Percentiles rank a stretch among this genome's conserved stretches.
phyloP scores from a whole-genome alignment of 2,888 invertebrate genomes.

The Aphidius colemani region DNA sequence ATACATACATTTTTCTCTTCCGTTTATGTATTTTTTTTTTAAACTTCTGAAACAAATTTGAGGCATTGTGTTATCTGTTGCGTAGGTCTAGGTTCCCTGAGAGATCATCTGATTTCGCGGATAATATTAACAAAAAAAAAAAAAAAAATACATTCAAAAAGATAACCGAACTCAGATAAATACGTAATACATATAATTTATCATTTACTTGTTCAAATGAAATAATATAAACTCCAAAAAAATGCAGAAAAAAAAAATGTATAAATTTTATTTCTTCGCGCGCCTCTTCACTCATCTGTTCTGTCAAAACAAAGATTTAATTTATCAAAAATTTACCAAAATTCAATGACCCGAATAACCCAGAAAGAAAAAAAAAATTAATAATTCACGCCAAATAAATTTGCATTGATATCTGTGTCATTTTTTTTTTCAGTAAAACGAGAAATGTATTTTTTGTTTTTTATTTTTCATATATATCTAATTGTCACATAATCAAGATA shows the following conservation, averaged over 20 bases:
- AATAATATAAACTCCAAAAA: background rate
- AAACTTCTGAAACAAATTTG: slow-evolving; percentile 1
- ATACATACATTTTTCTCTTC: background rate
- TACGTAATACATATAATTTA: too few species aligned
- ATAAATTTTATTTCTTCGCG: background rate
- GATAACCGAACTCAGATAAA: too few species aligned
- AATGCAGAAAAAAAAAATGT: slow-evolving; percentile 4
- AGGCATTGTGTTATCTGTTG: slow-evolving; percentile 41
- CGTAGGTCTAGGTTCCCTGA: slow-evolving; percentile 45
- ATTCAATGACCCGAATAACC: too few species aligned
- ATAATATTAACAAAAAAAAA: background rate
- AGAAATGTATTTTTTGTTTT: too few species aligned
- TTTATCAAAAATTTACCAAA: background rate
- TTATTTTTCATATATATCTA: too few species aligned
- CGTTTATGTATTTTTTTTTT: background rate
- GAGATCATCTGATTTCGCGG: slow-evolving; percentile 36
- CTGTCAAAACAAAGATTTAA: slow-evolving; percentile 7
- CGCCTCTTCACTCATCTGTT: background rate
- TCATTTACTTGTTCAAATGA: too few species aligned
- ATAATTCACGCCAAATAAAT: background rate
- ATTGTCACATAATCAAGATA: too few species aligned
- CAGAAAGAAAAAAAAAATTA: background rate
- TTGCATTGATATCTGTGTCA: too few species aligned
- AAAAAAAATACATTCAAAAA: too few species aligned
- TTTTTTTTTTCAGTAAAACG: too few species aligned